These are phyloP conservation scores for Theodoxus fluviatilis DNA, from an alignment of 2,888 invertebrate genomes.

Conservation along the genomic window DNA sequence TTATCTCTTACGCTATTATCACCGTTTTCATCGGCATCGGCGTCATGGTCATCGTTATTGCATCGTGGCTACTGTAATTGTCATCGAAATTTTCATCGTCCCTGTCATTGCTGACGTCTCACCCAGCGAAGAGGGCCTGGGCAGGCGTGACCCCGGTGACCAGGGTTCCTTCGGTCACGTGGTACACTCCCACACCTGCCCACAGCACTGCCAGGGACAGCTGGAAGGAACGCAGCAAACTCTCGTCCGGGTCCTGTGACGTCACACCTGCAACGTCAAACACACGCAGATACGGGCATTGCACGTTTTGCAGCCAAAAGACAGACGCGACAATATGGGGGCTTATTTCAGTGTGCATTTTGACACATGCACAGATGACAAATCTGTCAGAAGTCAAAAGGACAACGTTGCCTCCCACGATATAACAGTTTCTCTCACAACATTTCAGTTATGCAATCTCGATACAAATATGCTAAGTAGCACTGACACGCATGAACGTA, in stretches of 20 bases:
- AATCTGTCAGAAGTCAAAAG: no score
- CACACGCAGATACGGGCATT: background rate
- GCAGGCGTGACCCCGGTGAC: slow-evolving; percentile 28
- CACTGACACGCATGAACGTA: no score
- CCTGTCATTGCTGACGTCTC: no score
- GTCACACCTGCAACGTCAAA: slow-evolving; percentile 36
- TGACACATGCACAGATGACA: background rate
- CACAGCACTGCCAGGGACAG: slow-evolving; percentile 40
- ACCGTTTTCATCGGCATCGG: no score
- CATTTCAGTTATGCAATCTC: no score
- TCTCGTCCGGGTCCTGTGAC: slow-evolving; percentile 34
- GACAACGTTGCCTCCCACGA: no score
- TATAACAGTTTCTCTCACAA: no score
- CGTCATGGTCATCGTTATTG: no score
- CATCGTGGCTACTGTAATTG: no score
- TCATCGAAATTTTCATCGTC: no score
- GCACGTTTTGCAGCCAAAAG: background rate
- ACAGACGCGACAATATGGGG: background rate
- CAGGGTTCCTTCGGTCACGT: slow-evolving; percentile 31
- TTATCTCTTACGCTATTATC: no score
- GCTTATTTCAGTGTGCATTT: background rate
- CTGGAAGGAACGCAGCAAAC: slow-evolving; percentile 36
- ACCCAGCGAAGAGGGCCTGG: slow-evolving; percentile 40
- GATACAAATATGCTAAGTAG: no score
- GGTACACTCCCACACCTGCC: slow-evolving; percentile 38